These are phyloP conservation scores for Morelia viridis DNA, from an alignment of 2,797 vertebrate species.

Conservation along the genomic window DNA sequence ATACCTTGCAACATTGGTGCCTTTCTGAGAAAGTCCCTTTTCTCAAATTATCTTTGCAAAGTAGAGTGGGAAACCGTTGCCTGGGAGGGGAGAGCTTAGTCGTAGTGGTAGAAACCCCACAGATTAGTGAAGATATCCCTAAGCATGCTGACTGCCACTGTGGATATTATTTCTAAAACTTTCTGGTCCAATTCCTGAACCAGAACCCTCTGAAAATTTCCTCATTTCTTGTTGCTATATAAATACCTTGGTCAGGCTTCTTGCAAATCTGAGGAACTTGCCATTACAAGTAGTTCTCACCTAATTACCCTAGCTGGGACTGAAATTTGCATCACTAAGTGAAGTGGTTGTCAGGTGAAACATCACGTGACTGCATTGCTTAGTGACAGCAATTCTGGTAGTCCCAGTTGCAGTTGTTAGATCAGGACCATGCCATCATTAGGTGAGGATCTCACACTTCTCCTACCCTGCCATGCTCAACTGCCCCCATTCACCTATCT, in stretches of 20 bases:
- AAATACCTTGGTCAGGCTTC: background rate
- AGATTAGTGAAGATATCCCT: background rate
- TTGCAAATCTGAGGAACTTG: background rate
- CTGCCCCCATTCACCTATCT: too few species aligned
- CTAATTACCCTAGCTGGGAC: background rate
- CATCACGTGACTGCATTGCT: background rate
- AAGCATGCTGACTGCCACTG: background rate
- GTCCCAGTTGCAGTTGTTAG: background rate
- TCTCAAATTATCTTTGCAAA: background rate
- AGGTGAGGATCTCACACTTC: background rate
- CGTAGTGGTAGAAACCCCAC: too few species aligned
- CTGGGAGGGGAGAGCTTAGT: background rate
- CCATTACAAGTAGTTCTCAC: background rate
- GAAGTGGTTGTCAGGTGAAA: background rate
- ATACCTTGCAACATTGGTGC: background rate
- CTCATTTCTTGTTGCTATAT: background rate
- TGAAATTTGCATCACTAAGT: background rate
- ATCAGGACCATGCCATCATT: background rate
- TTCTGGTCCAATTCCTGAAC: background rate
- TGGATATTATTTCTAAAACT: background rate
- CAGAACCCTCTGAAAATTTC: background rate
- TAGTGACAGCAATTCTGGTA: background rate
- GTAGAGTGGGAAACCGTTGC: background rate
- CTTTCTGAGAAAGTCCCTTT: background rate
- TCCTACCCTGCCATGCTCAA: background rate